phyloP scores from a whole-genome alignment of 2,113 vertebrate genomes.

The Anguilla japonica region DNA sequence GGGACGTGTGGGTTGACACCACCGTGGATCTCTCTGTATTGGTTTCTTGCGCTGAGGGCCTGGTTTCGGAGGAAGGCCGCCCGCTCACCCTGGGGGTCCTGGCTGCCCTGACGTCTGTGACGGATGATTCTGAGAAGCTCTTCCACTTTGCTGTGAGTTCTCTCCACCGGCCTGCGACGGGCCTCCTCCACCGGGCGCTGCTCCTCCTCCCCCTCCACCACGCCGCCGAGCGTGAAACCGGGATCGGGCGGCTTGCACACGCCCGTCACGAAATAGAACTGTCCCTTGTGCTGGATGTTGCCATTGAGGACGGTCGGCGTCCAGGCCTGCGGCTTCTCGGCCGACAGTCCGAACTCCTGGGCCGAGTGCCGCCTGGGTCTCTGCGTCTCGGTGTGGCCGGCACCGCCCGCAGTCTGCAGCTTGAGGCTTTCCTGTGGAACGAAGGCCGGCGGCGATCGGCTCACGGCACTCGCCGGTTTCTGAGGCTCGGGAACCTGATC shows the following conservation, averaged over 20 bases:
- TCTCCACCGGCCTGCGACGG: constrained; percentile 30
- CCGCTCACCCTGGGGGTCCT: constrained; percentile 39
- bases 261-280: constrained; percentile 75
- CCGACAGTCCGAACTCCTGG: constrained; percentile 40
- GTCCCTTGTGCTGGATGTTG: constrained; percentile 73
- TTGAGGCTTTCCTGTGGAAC: constrained; percentile 63
- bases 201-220: constrained; percentile 42
- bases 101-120: constrained; percentile 43
- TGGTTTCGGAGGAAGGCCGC: constrained; percentile 34
- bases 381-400: constrained; percentile 45
- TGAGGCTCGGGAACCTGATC: constrained; percentile 52
- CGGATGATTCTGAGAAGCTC: constrained; percentile 51
- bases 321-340: constrained; percentile 43
- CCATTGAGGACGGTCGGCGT: constrained; percentile 54
- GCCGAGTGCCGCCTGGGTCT: constrained; percentile 56
- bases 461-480: constrained; percentile 48
- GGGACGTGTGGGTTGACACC: constrained; percentile 9
- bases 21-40: constrained; percentile 43
- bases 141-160: constrained; percentile 62
- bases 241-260: constrained; percentile 53
- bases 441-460: constrained; percentile 52
- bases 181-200: constrained; percentile 43
- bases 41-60: constrained; percentile 35
- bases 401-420: constrained; percentile 31
- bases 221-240: constrained; percentile 37